Percentiles rank a stretch among this genome's conserved stretches.
Evolutionary conservation across 2,888 invertebrate species (phyloP).

Genomic region (Buathra laborator): DNA sequence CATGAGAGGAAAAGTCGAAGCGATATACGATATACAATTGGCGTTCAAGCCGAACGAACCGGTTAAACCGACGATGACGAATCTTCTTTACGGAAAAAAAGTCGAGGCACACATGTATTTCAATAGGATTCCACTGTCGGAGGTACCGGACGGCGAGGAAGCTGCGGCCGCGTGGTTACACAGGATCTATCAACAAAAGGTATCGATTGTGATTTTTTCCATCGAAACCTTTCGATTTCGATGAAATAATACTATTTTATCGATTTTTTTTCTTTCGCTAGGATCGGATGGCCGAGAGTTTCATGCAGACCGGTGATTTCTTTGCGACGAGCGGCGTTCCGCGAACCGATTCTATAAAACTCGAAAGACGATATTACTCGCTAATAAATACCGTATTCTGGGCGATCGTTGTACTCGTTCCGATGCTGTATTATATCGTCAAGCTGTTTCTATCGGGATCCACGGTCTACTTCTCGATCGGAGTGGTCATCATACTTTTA

Average conservation of each 20-base stretch:
- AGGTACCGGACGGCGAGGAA: slow-evolving; percentile 92
- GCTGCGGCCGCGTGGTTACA: slow-evolving; percentile 93
- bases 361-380: slow-evolving; percentile 88
- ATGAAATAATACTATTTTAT: not conserved
- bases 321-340: slow-evolving; percentile 91
- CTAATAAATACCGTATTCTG: slow-evolving; percentile 91
- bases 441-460: slow-evolving; percentile 91
- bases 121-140: slow-evolving; percentile 92
- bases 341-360: slow-evolving; percentile 87
- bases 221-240: not conserved
- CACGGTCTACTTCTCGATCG: slow-evolving; percentile 89
- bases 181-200: slow-evolving; percentile 93
- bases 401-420: slow-evolving; percentile 89
- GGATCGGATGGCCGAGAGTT: slow-evolving; percentile 92
- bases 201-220: slow-evolving; percentile 80
- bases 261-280: slow-evolving; percentile 75
- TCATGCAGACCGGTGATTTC: slow-evolving; percentile 91
- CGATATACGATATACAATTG: slow-evolving; percentile 93
- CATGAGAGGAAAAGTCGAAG: slow-evolving; percentile 92
- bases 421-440: slow-evolving; percentile 90
- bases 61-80: slow-evolving; percentile 92
- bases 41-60: slow-evolving; percentile 89
- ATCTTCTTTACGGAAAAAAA: slow-evolving; percentile 90
- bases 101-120: slow-evolving; percentile 92
- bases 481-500: slow-evolving; percentile 89